A percentile compares a stretch with the other conserved stretches of the same genome.
These are phyloP conservation scores for Salpingus planirostris DNA, from an alignment of 2,888 invertebrate species.

Conservation along the genomic window DNA sequence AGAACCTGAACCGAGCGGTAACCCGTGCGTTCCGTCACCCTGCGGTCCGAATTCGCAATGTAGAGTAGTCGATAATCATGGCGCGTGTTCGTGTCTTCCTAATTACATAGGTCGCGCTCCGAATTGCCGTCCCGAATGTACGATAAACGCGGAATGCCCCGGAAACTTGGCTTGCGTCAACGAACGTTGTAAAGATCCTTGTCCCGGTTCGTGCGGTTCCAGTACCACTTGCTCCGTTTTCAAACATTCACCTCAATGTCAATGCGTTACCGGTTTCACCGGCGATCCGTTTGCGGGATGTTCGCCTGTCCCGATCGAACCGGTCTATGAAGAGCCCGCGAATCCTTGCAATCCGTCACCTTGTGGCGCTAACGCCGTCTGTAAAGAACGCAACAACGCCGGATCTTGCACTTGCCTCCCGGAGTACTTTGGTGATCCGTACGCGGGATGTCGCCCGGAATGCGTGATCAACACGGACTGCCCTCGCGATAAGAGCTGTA, in stretches of 20 bases:
- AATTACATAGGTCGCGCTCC: slow-evolving; percentile 77
- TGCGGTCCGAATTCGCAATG: slow-evolving; percentile 82
- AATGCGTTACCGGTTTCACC: slow-evolving; percentile 67
- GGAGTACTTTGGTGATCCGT: slow-evolving; percentile 81
- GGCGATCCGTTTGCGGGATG: slow-evolving; percentile 83
- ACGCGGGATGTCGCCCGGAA: slow-evolving; percentile 76
- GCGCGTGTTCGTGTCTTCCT: slow-evolving; percentile 71
- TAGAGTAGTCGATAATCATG: slow-evolving; percentile 62
- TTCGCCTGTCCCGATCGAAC: slow-evolving; percentile 22
- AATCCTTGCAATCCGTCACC: slow-evolving; percentile 80
- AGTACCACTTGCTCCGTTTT: slow-evolving; percentile 71
- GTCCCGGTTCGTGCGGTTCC: slow-evolving; percentile 74
- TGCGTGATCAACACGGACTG: slow-evolving; percentile 80
- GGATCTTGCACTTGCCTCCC: slow-evolving; percentile 75
- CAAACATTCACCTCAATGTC: slow-evolving; percentile 77
- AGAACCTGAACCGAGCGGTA: slow-evolving; percentile 47
- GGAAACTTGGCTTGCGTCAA: slow-evolving; percentile 75
- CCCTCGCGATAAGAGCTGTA: slow-evolving; percentile 64
- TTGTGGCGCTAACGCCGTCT: slow-evolving; percentile 77
- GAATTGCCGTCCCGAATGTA: slow-evolving; percentile 79
- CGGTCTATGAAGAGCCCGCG: slow-evolving; percentile 50
- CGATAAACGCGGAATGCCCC: slow-evolving; percentile 75
- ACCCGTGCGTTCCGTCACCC: slow-evolving; percentile 75
- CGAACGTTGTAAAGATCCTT: slow-evolving; percentile 75
- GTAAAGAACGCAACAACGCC: slow-evolving; percentile 72